Evolutionary conservation across 2,113 vertebrate genomes (phyloP).

Genomic region (Vulpes lagopus): DNA sequence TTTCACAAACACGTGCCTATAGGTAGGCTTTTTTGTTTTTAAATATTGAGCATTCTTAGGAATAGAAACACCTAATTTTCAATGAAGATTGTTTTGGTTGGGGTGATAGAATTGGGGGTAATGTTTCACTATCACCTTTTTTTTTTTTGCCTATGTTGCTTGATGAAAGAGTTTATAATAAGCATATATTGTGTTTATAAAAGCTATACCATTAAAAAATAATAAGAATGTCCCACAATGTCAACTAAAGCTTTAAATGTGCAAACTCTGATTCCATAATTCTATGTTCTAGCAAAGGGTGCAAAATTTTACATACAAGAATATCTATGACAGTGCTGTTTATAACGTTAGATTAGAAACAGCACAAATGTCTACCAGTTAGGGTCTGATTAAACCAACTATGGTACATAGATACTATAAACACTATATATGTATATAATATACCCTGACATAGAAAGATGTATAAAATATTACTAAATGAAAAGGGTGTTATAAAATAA

Average conservation of each 20-base stretch:
- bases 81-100: neutral
- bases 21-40: neutral
- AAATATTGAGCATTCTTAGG: neutral
- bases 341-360: neutral
- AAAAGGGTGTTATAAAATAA: neutral
- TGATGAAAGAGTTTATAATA: neutral
- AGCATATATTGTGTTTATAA: constrained; percentile 4
- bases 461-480: neutral
- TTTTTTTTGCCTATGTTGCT: neutral
- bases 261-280: neutral
- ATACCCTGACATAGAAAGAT: neutral
- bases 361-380: neutral
- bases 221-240: neutral
- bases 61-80: neutral
- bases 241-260: neutral
- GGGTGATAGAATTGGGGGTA: neutral
- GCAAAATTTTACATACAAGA: neutral
- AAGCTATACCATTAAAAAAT: neutral
- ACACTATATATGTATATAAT: neutral
- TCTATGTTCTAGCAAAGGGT: neutral
- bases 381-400: neutral
- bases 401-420: neutral
- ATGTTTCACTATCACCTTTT: neutral
- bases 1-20: neutral
- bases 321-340: neutral